phyloP scores from a whole-genome alignment of 2,888 invertebrate genomes.

The Chironomus riparius region DNA sequence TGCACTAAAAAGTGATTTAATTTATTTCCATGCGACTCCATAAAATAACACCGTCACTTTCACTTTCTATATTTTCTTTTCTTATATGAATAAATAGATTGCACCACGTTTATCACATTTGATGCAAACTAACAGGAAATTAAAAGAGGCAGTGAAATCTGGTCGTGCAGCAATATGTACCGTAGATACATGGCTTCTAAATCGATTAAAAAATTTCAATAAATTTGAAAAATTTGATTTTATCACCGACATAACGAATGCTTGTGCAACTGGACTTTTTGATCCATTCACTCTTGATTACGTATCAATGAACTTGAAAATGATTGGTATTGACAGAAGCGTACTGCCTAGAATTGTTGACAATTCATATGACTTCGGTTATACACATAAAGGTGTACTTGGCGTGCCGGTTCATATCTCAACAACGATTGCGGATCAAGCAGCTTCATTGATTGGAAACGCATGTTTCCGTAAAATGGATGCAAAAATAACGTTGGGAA shows the following conservation, averaged over 20 bases:
- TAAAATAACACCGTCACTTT: not conserved
- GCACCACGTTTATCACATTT: constrained; percentile 71
- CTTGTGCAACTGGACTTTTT: constrained; percentile 84
- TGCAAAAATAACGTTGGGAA: constrained; percentile 71
- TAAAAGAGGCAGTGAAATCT: constrained; percentile 54
- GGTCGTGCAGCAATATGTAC: constrained; percentile 73
- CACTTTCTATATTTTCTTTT: not conserved
- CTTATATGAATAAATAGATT: constrained; percentile 40
- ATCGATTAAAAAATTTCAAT: constrained; percentile 54
- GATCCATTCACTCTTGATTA: constrained; percentile 87
- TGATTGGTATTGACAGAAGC: constrained; percentile 55
- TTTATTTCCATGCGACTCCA: too few species aligned
- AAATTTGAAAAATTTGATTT: constrained; percentile 42
- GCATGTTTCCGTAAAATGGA: constrained; percentile 69
- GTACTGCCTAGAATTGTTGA: constrained; percentile 76
- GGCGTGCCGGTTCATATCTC: constrained; percentile 69
- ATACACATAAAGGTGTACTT: constrained; percentile 55
- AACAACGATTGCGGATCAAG: constrained; percentile 61
- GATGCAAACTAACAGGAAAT: constrained; percentile 58
- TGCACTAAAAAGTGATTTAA: too few species aligned
- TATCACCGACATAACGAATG: constrained; percentile 83
- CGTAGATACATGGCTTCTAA: constrained; percentile 87
- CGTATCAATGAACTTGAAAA: constrained; percentile 60
- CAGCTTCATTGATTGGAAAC: constrained; percentile 81
- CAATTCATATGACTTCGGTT: constrained; percentile 66